Conservation (phyloP, 2,113 vertebrate genomes). For the Leucosticte australis region DNA sequence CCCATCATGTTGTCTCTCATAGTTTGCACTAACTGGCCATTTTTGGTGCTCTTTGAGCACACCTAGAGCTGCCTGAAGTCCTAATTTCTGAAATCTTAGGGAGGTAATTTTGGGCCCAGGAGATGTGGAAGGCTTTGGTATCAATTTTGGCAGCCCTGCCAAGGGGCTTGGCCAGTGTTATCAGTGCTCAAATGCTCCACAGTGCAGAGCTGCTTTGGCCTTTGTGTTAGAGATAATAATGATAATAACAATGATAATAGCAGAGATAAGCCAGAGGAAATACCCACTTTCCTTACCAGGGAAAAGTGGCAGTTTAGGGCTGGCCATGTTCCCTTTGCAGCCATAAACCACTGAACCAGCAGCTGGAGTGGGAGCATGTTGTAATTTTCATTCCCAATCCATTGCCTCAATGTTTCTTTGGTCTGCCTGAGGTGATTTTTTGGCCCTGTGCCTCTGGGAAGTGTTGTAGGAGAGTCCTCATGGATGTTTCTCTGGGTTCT, state of each 20-base stretch:
- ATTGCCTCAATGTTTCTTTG: background rate
- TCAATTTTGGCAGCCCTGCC: background rate
- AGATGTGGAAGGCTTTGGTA: background rate
- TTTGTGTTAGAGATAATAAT: background rate
- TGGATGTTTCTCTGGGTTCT: background rate
- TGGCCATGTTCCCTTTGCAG: background rate
- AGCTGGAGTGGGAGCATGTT: background rate
- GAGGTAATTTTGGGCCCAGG: background rate
- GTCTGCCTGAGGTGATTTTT: background rate
- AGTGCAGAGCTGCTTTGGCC: background rate
- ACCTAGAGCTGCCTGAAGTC: background rate
- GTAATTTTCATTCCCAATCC: background rate
- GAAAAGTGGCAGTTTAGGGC: background rate
- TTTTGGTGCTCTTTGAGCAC: background rate
- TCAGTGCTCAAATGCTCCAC: background rate
- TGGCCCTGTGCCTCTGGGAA: background rate
- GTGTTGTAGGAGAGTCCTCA: background rate
- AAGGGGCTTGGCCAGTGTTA: background rate
- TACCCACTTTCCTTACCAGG: background rate
- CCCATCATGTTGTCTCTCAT: background rate
- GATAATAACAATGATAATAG: background rate
- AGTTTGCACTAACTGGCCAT: background rate
- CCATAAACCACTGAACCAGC: background rate
- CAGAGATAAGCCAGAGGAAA: background rate
- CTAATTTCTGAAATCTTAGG: background rate